phyloP scores from a whole-genome alignment of 2,113 vertebrate genomes.

The Ailurus styani region DNA sequence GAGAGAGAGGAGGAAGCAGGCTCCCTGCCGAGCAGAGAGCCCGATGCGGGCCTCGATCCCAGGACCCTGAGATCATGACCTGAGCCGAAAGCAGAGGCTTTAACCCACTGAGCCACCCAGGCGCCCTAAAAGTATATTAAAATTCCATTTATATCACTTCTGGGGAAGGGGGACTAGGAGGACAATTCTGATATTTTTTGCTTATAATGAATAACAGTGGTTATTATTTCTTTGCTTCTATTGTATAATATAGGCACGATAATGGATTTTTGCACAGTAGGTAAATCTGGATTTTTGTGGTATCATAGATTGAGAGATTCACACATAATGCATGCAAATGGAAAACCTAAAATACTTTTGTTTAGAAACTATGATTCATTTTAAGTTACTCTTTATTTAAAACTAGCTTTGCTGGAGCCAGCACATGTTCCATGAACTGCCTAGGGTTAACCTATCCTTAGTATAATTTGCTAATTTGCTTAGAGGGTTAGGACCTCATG shows the following conservation, averaged over 20 bases:
- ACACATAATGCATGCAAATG: not conserved
- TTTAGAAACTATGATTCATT: not conserved
- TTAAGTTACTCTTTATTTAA: not conserved
- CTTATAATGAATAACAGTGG: not conserved
- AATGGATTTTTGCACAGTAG: not conserved
- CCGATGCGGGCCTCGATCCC: too few relatives aligned
- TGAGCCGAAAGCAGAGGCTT: too few relatives aligned
- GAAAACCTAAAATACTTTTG: not conserved
- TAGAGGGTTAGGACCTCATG: not conserved
- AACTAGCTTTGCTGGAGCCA: not conserved
- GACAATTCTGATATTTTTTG: not conserved
- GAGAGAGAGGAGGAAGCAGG: too few relatives aligned
- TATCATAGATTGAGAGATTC: not conserved
- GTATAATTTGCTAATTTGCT: not conserved
- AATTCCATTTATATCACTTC: not conserved
- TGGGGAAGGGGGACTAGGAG: not conserved
- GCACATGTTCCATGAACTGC: not conserved
- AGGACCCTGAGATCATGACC: too few relatives aligned
- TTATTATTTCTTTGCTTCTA: not conserved
- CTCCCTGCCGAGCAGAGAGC: too few relatives aligned
- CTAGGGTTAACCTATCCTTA: not conserved
- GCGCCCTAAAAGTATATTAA: not conserved
- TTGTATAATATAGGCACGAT: not conserved
- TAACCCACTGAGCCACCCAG: too few relatives aligned
- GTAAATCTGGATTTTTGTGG: not conserved